Percentiles rank a stretch among this genome's conserved stretches.
phyloP scores from a whole-genome alignment of 2,888 invertebrate genomes.

The Ceratothoa steindachneri region DNA sequence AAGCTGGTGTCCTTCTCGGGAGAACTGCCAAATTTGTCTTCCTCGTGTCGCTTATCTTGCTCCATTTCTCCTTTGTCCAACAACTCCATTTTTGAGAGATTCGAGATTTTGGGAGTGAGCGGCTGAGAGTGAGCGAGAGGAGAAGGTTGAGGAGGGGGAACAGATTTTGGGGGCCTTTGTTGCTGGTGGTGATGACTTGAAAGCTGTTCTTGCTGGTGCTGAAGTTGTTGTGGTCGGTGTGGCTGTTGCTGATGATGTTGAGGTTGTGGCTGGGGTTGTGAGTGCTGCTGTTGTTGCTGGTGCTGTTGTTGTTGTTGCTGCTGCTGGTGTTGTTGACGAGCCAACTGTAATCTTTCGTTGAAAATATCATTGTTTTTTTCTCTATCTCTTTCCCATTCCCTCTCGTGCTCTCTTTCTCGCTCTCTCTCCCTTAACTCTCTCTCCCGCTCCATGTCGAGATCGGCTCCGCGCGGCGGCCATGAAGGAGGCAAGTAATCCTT shows the following conservation, averaged over 20 bases:
- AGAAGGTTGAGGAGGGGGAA: neutral
- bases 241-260: constrained; percentile 12
- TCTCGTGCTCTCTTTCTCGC: constrained; percentile 28
- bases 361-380: constrained; percentile 25
- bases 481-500: constrained; percentile 33
- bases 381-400: constrained; percentile 26
- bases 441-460: constrained; percentile 36
- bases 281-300: constrained; percentile 17
- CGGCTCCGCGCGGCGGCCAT: constrained; percentile 34
- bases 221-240: neutral
- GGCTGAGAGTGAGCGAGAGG: neutral
- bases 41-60: constrained; percentile 19
- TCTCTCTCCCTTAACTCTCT: constrained; percentile 36
- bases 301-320: constrained; percentile 20
- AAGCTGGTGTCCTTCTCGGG: constrained; percentile 32
- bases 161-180: constrained; percentile 4
- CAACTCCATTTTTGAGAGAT: neutral
- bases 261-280: neutral
- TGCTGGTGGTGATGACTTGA: constrained; percentile 2
- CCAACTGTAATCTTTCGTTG: neutral
- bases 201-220: neutral
- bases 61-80: neutral
- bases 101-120: neutral
- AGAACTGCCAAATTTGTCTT: constrained; percentile 40
- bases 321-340: neutral